phyloP scores from a whole-genome alignment of 1,140 invertebrate species.

The Condylostylus longicornis region DNA sequence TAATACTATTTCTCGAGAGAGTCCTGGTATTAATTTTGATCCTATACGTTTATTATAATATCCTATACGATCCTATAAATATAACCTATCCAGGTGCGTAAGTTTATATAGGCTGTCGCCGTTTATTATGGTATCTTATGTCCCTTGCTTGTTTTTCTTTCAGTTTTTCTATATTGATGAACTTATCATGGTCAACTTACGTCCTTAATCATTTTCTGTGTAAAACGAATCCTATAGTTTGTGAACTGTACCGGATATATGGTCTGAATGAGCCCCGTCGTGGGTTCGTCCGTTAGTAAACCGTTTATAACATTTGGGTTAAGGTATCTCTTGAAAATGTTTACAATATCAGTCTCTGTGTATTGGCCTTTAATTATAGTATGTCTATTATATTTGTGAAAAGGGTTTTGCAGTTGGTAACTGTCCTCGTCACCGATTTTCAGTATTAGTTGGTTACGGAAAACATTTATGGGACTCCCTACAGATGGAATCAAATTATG shows the following conservation, averaged over 20 bases:
- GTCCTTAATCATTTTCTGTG: slow-evolving; percentile 2
- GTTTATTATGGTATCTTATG: slow-evolving; percentile 5
- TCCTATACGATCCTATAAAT: slow-evolving; percentile 8
- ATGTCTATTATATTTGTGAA: not conserved
- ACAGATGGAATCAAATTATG: slow-evolving; percentile 1
- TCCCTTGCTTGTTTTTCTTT: slow-evolving; percentile 4
- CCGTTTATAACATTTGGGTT: not conserved
- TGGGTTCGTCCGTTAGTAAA: not conserved
- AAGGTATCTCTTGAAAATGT: not conserved
- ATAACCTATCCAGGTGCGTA: slow-evolving; percentile 6
- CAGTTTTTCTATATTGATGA: slow-evolving; percentile 7
- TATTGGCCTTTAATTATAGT: not conserved
- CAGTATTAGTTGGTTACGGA: slow-evolving; percentile 3
- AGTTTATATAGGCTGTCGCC: slow-evolving; percentile 2
- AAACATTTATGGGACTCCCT: slow-evolving; percentile 5
- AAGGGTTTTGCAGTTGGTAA: not conserved
- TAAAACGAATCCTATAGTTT: not conserved
- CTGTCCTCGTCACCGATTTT: not conserved
- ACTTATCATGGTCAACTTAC: slow-evolving; percentile 4
- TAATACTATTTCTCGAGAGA: slow-evolving; percentile 3
- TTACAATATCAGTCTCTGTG: not conserved
- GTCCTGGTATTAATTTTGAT: slow-evolving; percentile 1
- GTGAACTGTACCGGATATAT: not conserved
- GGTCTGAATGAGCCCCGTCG: not conserved
- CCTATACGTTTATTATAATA: slow-evolving; percentile 4